These are phyloP conservation scores for western clawed frog (Xenopus tropicalis) DNA, from an alignment of 2,113 vertebrate genomes.

Conservation along the genomic window UCB_Xtro_10.0 CM004443.2:19428001-19428500, in stretches of 20 bases:
- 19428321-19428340: conserved; percentile 14
- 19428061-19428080: too few relatives aligned
- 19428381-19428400: not conserved
- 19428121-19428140: not conserved
- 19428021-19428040: too few relatives aligned
- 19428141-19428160: not conserved
- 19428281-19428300: conserved; percentile 33
- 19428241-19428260: conserved; percentile 37
- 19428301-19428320: conserved; percentile 31
- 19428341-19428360: conserved; percentile 17
- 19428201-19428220: conserved; percentile 38
- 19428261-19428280: conserved; percentile 28
- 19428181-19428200: conserved; percentile 46
- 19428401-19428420: not conserved
- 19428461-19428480: too few relatives aligned
- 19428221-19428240: conserved; percentile 34
- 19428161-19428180: conserved; percentile 28
- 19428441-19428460: too few relatives aligned
- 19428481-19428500: too few relatives aligned
- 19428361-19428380: conserved; percentile 5
- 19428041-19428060: too few relatives aligned
- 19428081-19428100: too few relatives aligned
- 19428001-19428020: too few relatives aligned
- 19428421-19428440: not conserved
- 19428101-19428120: too few relatives aligned